Evolutionary conservation across 2,888 invertebrate species (phyloP).

Genomic region (Sarcophaga carnaria): DNA sequence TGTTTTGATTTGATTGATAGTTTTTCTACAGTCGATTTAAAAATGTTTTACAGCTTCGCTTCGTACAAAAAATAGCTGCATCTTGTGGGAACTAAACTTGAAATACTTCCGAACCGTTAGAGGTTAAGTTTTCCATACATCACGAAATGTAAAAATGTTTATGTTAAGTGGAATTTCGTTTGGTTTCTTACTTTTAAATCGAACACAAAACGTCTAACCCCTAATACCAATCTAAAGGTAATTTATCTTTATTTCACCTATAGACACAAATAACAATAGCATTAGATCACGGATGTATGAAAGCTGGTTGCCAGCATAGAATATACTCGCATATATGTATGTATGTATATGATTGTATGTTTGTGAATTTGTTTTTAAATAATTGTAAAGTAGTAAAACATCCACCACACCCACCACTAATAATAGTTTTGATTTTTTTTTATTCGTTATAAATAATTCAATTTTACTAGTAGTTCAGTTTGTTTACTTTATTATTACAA

Average conservation of each 20-base stretch:
- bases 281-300: conserved; percentile 39
- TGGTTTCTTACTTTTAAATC: no score
- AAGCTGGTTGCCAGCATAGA: background rate
- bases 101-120: no score
- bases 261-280: conserved; percentile 32
- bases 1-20: no score
- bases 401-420: conserved; percentile 54
- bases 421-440: background rate
- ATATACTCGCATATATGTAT: no score
- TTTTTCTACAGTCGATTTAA: no score
- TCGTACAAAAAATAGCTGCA: no score
- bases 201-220: background rate
- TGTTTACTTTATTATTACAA: conserved; percentile 18
- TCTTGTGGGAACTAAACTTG: no score
- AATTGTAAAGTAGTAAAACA: conserved; percentile 55
- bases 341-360: background rate
- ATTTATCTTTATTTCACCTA: conserved; percentile 60
- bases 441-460: conserved; percentile 52
- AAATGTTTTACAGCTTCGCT: no score
- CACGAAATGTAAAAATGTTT: no score
- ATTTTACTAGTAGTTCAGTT: conserved; percentile 30
- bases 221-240: conserved; percentile 13
- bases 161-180: no score
- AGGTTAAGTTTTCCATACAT: no score
- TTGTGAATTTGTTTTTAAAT: background rate